Evolutionary conservation across 37 sponge, comb jelly and placozoan genomes (phyloP), one percentile per base, ranked within the genome.

Genomic region (Dysidea cf. avara): DNA sequence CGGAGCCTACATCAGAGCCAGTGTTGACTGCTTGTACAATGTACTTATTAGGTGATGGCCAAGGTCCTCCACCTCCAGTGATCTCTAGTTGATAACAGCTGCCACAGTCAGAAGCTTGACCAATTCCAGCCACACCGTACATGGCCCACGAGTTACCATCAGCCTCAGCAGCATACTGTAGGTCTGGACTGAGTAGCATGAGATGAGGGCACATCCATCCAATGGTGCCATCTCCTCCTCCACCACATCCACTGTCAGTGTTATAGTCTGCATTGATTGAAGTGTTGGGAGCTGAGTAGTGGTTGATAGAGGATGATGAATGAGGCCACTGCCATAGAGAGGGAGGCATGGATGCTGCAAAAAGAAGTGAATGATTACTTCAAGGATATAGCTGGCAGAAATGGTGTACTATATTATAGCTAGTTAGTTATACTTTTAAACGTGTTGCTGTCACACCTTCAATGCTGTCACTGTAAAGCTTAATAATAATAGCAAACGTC

Each of bases 11-110:
- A 7, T 71, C 72, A 20, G 57, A 54, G 56, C 72, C 72, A 28
- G 72, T 71, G 39, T 71, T 71, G 37, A 71, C 72, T 1, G 72
- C 72, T 54, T 71, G 72, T 29, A 71, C 72, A 16, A 71, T 55
- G 24, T 71, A 71, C 3, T 7, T 2, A 35, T 56, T 53, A 3
- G 68, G 68, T 6, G 13, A 3, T 55, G 72, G 37, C 9, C 7
- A 43, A 1, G 69, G 69, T 2, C 33, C 7, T 13, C 57, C 57
- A 1, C 72, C 72, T 29, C 39, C 36, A 7, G 72, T 71, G 20
- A 54, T 71, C 72, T 71, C 13, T 30, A 71, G 57, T 35, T 71
- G 72, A 21, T 54, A 71, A 35, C 72, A 71, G 40, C 2, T 32
- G 17, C 72, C 72, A 29, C 72, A 71, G 38, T 71, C 72, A 30